Conservation (phyloP, 2,888 invertebrate genomes). For the Argynnis bischoffii region DNA sequence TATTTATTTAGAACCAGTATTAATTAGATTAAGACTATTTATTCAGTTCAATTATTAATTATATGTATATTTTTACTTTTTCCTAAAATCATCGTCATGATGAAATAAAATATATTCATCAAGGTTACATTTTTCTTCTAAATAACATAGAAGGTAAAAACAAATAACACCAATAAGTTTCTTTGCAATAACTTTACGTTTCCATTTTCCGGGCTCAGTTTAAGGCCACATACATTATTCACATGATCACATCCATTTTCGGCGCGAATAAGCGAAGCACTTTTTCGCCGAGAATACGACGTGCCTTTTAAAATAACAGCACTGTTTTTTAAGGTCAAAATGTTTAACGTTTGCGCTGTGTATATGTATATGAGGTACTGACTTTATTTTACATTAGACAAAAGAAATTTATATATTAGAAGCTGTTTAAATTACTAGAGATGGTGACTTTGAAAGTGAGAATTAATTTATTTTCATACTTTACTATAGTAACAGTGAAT, state of each 20-base stretch:
- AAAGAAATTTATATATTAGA: not conserved
- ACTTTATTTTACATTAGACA: not conserved
- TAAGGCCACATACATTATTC: slow-evolving; percentile 26
- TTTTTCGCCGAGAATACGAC: slow-evolving; percentile 19
- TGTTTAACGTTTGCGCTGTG: slow-evolving; percentile 6
- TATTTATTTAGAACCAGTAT: too few species aligned
- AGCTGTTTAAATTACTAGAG: too few species aligned
- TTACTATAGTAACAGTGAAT: too few species aligned
- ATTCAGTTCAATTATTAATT: too few species aligned
- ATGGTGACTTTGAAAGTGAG: too few species aligned
- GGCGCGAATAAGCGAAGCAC: slow-evolving; percentile 21
- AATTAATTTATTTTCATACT: too few species aligned
- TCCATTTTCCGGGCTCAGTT: slow-evolving; percentile 22
- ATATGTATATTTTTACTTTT: too few species aligned
- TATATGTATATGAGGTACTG: not conserved
- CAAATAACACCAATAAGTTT: slow-evolving; percentile 15
- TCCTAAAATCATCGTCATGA: too few species aligned
- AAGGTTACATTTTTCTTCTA: not conserved
- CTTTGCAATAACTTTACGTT: slow-evolving; percentile 14
- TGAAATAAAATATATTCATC: too few species aligned
- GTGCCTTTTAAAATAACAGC: slow-evolving; percentile 22
- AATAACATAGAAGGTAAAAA: slow-evolving; percentile 15
- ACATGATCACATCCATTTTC: slow-evolving; percentile 24
- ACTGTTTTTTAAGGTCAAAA: slow-evolving; percentile 19
- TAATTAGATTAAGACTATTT: too few species aligned